phyloP scores from a whole-genome alignment of 2,113 vertebrate species.

The Mesembrinibis cayennensis region DNA sequence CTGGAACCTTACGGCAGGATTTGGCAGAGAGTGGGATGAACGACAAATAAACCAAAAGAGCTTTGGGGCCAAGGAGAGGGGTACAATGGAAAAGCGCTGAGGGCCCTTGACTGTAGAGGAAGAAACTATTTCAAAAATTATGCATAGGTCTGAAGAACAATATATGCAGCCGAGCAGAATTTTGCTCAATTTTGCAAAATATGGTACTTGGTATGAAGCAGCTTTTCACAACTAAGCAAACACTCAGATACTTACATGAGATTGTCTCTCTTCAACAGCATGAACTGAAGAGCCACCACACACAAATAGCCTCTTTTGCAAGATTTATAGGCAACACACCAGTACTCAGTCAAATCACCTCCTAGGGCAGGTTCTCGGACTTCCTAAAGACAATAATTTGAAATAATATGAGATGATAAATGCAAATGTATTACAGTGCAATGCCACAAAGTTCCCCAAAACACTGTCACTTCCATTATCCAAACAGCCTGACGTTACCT shows the following conservation, averaged over 20 bases:
- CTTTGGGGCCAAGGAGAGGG: background rate
- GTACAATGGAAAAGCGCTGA: background rate
- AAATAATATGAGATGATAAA: constrained; percentile 51
- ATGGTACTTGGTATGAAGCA: background rate
- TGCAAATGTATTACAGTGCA: constrained; percentile 12
- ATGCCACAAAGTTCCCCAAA: constrained; percentile 7
- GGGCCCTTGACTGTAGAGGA: background rate
- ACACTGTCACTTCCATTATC: constrained; percentile 46
- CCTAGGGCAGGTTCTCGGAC: background rate
- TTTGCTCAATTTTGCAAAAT: background rate
- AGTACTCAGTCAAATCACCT: background rate
- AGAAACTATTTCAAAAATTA: background rate
- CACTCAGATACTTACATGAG: background rate
- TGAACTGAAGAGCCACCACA: background rate
- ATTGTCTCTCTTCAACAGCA: background rate
- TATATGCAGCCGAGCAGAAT: background rate
- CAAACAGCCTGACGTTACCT: background rate
- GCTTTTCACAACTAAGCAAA: background rate
- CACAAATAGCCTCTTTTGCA: background rate
- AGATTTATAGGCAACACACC: background rate
- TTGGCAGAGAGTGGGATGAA: background rate
- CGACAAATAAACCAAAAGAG: background rate
- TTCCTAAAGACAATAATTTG: constrained; percentile 12
- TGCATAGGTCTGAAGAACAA: background rate
- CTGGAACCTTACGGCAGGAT: background rate